phyloP scores from a whole-genome alignment of 2,113 vertebrate genomes.

The Peromyscus leucopus region DNA sequence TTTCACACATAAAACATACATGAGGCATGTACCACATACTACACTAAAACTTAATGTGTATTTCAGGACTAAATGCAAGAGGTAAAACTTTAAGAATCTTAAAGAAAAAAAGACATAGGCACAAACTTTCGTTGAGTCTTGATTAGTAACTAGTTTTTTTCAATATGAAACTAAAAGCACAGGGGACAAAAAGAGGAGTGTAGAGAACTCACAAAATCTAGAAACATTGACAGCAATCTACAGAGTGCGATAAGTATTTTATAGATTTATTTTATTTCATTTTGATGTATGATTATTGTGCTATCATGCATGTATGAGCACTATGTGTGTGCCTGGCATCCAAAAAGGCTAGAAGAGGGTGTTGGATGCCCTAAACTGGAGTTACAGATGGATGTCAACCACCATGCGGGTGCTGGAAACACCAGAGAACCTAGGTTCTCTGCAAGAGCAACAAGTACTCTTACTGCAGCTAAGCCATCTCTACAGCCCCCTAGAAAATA shows the following conservation, averaged over 20 bases:
- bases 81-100: slow-evolving; percentile 29
- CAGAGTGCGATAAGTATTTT: background rate
- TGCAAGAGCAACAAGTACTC: background rate
- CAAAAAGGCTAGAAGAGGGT: background rate
- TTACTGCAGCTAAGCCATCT: background rate
- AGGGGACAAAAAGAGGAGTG: background rate
- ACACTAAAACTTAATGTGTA: background rate
- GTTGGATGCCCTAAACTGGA: background rate
- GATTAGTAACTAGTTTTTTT: background rate
- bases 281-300: background rate
- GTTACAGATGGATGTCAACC: background rate
- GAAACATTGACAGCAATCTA: background rate
- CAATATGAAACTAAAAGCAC: background rate
- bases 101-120: background rate
- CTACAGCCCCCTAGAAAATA: background rate
- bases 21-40: background rate
- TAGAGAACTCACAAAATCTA: background rate
- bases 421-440: background rate
- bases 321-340: background rate
- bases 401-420: background rate
- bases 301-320: background rate
- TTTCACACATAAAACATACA: background rate
- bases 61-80: background rate
- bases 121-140: background rate
- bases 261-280: background rate